A percentile compares a stretch with the other conserved stretches of the same genome.
Conservation (phyloP, 2,888 invertebrate species). For the Apodemia mormo region DNA sequence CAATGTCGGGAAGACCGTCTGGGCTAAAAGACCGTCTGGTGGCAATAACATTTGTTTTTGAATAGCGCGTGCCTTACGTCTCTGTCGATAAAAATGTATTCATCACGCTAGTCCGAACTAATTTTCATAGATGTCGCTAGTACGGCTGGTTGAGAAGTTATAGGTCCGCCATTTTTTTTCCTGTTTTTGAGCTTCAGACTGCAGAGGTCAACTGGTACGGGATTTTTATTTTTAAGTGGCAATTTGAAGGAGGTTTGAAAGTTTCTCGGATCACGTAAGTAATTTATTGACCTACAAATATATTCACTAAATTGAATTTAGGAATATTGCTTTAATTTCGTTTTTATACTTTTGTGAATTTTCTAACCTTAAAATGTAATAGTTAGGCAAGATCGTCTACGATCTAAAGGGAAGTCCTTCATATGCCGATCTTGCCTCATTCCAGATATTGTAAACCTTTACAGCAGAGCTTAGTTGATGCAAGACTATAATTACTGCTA, state of each 20-base stretch:
- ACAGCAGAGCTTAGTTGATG: neutral
- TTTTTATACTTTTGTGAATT: neutral
- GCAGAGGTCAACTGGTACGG: neutral
- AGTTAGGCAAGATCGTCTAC: constrained; percentile 12
- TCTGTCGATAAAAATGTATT: constrained; percentile 2
- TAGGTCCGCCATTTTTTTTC: neutral
- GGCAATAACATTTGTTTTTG: constrained; percentile 1
- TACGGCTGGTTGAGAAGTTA: neutral
- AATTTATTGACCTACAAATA: neutral
- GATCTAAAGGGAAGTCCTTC: constrained; percentile 9
- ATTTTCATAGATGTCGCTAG: neutral
- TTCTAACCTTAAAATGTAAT: constrained; percentile 17
- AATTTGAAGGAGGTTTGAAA: neutral
- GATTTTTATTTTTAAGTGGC: constrained; percentile 3
- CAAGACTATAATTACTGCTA: neutral
- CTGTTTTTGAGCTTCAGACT: neutral
- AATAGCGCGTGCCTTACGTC: neutral
- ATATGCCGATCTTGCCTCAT: constrained; percentile 19
- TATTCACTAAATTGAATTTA: neutral
- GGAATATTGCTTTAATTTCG: constrained; percentile 6
- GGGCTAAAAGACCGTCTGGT: neutral
- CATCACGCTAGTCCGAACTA: neutral
- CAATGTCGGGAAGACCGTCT: constrained; percentile 7
- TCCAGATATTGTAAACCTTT: constrained; percentile 10
- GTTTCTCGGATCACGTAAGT: constrained; percentile 14